Evolutionary conservation across 2,888 invertebrate genomes (phyloP).

Genomic region (Eilema depressum): DNA sequence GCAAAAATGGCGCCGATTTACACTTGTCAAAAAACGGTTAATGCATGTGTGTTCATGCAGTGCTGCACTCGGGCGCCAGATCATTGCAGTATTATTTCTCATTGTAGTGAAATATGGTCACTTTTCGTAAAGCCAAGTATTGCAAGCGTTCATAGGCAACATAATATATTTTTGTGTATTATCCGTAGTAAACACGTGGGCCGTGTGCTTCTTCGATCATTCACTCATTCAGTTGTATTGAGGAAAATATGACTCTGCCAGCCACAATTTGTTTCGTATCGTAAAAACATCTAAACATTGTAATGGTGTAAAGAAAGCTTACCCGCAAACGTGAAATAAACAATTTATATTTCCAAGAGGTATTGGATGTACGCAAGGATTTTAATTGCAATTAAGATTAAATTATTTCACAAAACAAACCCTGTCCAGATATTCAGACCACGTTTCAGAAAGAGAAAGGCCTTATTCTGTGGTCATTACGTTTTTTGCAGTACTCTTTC

Average conservation of each 20-base stretch:
- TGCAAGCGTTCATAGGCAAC: too few relatives aligned
- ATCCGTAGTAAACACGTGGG: background rate
- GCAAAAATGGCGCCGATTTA: too few relatives aligned
- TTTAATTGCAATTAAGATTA: constrained; percentile 44
- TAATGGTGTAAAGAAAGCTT: background rate
- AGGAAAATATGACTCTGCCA: background rate
- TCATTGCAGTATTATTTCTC: too few relatives aligned
- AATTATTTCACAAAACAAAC: constrained; percentile 40
- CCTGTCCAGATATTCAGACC: constrained; percentile 32
- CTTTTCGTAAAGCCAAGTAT: too few relatives aligned
- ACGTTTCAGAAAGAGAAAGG: constrained; percentile 20
- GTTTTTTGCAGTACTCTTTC: background rate
- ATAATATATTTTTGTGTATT: too few relatives aligned
- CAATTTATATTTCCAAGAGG: constrained; percentile 10
- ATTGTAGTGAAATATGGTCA: too few relatives aligned
- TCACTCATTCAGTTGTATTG: background rate
- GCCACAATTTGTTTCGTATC: background rate
- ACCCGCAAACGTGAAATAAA: constrained; percentile 12
- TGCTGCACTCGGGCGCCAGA: too few relatives aligned
- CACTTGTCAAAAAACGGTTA: too few relatives aligned
- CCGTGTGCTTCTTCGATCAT: background rate
- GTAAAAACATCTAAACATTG: background rate
- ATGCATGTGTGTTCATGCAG: too few relatives aligned
- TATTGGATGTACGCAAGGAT: constrained; percentile 18
- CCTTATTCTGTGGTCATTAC: constrained; percentile 29